phyloP scores from a whole-genome alignment of 2,113 vertebrate species.

The Baryphthengus martii region DNA sequence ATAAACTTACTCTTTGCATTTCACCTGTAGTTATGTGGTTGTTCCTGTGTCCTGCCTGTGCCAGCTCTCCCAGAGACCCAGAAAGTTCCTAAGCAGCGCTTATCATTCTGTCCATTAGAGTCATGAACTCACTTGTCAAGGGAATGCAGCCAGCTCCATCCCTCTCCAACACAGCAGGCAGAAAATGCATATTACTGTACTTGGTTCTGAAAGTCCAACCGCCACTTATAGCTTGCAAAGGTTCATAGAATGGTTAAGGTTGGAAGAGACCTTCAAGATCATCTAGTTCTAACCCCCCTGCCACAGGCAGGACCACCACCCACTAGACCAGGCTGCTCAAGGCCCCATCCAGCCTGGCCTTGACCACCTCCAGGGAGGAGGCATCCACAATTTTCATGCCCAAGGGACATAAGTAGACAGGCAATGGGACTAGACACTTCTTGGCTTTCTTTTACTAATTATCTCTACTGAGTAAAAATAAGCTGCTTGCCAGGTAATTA shows the following conservation, averaged over 20 bases:
- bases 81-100: neutral
- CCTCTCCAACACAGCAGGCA: rapidly evolving
- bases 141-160: neutral
- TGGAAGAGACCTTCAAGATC: too few relatives aligned
- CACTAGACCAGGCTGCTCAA: too few relatives aligned
- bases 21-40: neutral
- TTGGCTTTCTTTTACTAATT: neutral
- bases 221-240: neutral
- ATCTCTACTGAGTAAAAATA: neutral
- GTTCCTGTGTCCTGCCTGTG: neutral
- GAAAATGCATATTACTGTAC: neutral
- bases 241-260: too few relatives aligned
- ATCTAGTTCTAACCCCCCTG: too few relatives aligned
- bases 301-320: too few relatives aligned
- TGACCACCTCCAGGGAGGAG: too few relatives aligned
- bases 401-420: neutral
- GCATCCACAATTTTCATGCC: too few relatives aligned
- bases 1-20: neutral
- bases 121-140: neutral
- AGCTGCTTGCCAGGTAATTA: neutral
- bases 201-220: neutral
- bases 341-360: too few relatives aligned
- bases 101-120: neutral
- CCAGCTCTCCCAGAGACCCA: neutral
- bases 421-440: neutral